Evolutionary conservation across 2,888 invertebrate genomes (phyloP).

Genomic region (Pardosa pseudoannulata): DNA sequence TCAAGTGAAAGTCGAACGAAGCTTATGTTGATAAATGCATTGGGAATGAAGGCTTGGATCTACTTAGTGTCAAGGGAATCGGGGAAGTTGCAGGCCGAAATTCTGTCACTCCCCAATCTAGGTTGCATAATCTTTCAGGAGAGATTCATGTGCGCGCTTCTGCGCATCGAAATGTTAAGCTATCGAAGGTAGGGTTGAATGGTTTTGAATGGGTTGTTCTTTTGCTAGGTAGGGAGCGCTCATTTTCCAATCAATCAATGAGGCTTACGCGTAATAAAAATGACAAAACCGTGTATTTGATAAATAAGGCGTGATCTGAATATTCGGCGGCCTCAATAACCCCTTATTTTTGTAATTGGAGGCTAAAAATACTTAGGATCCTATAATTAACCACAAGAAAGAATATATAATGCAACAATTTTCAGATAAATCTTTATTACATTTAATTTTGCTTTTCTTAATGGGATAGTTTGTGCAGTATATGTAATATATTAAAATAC

Average conservation of each 20-base stretch:
- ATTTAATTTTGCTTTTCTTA: too few relatives aligned
- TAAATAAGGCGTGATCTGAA: too few relatives aligned
- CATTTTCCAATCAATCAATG: not conserved
- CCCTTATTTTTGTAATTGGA: too few relatives aligned
- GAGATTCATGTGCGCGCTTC: not conserved
- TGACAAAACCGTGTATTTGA: too few relatives aligned
- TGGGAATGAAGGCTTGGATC: slow-evolving; percentile 10
- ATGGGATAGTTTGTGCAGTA: too few relatives aligned
- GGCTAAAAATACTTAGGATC: too few relatives aligned
- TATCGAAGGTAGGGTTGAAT: not conserved
- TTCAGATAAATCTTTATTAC: too few relatives aligned
- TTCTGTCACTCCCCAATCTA: not conserved
- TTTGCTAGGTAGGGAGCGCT: not conserved
- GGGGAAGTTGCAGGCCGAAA: not conserved
- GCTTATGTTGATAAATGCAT: slow-evolving; percentile 17
- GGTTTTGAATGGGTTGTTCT: not conserved
- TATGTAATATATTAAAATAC: too few relatives aligned
- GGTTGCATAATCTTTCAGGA: not conserved
- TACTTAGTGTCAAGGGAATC: slow-evolving; percentile 6
- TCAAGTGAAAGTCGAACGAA: slow-evolving; percentile 15
- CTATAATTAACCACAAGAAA: too few relatives aligned
- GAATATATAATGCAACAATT: too few relatives aligned
- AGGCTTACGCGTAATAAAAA: not conserved
- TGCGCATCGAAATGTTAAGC: slow-evolving; percentile 10
- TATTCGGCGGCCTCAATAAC: too few relatives aligned